A percentile compares a stretch with the other conserved stretches of the same genome.
Conservation (phyloP, 2,888 invertebrate species). For the Tenodera sinensis region DNA sequence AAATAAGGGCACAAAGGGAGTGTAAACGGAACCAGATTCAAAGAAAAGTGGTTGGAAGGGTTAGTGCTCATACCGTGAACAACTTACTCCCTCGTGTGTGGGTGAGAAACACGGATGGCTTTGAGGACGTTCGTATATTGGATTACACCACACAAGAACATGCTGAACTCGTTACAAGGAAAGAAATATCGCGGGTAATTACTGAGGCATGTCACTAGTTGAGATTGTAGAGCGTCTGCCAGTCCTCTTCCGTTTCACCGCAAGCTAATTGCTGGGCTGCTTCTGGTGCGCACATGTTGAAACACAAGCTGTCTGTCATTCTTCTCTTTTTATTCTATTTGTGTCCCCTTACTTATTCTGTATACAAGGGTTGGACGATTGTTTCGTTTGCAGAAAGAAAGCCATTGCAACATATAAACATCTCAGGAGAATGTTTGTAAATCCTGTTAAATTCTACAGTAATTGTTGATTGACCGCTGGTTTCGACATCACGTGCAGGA, state of each 20-base stretch:
- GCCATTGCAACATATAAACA: too few relatives aligned
- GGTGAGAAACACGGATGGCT: neutral
- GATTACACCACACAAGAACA: neutral
- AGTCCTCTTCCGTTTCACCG: neutral
- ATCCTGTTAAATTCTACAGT: too few relatives aligned
- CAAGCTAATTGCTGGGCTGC: neutral
- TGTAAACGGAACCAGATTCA: too few relatives aligned
- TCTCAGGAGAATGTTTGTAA: too few relatives aligned
- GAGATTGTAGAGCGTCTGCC: neutral
- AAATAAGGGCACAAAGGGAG: too few relatives aligned
- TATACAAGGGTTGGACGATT: neutral
- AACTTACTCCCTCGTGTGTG: neutral
- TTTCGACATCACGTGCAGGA: too few relatives aligned
- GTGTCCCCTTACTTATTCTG: neutral
- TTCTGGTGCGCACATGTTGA: neutral
- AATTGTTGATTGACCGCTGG: too few relatives aligned
- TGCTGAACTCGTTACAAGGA: neutral
- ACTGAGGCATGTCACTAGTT: neutral
- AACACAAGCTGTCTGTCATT: neutral
- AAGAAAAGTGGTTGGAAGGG: too few relatives aligned
- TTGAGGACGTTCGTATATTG: neutral
- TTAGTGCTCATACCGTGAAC: too few relatives aligned
- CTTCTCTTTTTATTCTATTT: neutral
- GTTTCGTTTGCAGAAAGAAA: too few relatives aligned
- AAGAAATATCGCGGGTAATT: neutral